These are phyloP conservation scores for Sturnira hondurensis DNA, from an alignment of 2,113 vertebrate species.

Conservation along the genomic window DNA sequence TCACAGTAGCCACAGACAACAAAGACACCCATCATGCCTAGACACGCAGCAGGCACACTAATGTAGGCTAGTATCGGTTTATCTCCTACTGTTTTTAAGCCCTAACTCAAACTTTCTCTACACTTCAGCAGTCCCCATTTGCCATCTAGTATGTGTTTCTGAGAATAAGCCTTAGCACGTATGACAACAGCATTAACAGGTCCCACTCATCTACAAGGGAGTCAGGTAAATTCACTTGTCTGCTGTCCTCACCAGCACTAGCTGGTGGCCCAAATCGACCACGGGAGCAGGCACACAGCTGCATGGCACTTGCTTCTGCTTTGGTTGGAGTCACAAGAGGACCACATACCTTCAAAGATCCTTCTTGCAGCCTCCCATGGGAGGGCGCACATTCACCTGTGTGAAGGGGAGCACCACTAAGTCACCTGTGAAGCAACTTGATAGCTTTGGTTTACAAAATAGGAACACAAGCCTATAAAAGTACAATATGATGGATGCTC, in stretches of 20 bases:
- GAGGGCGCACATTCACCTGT: not conserved
- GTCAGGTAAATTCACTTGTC: not conserved
- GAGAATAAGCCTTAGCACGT: not conserved
- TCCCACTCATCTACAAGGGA: not conserved
- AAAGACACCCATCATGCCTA: accelerated
- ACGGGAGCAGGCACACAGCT: not conserved
- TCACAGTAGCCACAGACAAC: not conserved
- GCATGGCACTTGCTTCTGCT: not conserved
- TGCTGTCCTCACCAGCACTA: not conserved
- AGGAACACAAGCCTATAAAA: not conserved
- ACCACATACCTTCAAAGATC: not conserved
- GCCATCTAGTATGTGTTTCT: not conserved
- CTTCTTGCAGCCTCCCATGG: not conserved
- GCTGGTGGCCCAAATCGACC: not conserved
- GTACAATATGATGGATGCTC: not conserved
- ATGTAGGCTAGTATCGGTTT: not conserved
- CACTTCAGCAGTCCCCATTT: not conserved
- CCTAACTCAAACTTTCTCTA: not conserved
- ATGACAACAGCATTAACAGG: not conserved
- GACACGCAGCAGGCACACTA: not conserved
- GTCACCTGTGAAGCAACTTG: not conserved
- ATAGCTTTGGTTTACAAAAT: not conserved
- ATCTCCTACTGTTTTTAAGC: not conserved
- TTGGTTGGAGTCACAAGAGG: not conserved
- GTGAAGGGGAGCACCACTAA: not conserved